Evolutionary conservation across 1,140 invertebrate species (phyloP).

Genomic region (Drosophila pseudoananassae): DNA sequence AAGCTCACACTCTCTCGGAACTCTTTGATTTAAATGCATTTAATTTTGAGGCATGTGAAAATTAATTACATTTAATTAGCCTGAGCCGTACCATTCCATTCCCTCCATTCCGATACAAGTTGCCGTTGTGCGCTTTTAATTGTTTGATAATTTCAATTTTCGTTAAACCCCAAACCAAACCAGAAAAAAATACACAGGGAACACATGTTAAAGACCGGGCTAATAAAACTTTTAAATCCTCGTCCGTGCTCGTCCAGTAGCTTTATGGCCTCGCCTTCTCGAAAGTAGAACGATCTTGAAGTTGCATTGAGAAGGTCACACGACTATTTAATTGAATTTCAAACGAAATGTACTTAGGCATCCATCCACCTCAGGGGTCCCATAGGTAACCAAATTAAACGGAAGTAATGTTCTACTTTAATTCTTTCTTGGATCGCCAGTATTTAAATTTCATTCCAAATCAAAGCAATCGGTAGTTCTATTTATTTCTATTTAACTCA

Average conservation of each 20-base stretch:
- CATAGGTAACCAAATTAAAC: constrained; percentile 27
- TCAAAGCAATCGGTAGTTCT: constrained; percentile 12
- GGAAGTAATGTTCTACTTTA: constrained; percentile 30
- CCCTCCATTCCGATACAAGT: constrained; percentile 37
- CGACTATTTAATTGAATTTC: constrained; percentile 72
- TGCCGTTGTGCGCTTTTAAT: constrained; percentile 69
- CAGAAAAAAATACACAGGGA: constrained; percentile 21
- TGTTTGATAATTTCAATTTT: constrained; percentile 75
- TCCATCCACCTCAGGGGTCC: neutral
- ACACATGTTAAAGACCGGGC: constrained; percentile 20
- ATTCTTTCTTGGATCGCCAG: constrained; percentile 12
- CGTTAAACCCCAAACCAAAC: constrained; percentile 32
- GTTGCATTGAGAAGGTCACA: constrained; percentile 54
- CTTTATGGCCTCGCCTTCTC: constrained; percentile 34
- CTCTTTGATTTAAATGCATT: constrained; percentile 80
- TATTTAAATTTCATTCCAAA: constrained; percentile 22
- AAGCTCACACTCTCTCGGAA: constrained; percentile 63
- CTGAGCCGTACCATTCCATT: constrained; percentile 23
- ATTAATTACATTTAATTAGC: constrained; percentile 82
- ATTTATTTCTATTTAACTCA: constrained; percentile 22
- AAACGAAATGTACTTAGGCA: constrained; percentile 71
- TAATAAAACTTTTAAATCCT: constrained; percentile 45
- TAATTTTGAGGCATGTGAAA: constrained; percentile 78
- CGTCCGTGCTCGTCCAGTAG: constrained; percentile 47
- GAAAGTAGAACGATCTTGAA: constrained; percentile 35